These are phyloP conservation scores for Bombus impatiens DNA, from an alignment of 1,140 invertebrate genomes.

Conservation along the genomic window DNA sequence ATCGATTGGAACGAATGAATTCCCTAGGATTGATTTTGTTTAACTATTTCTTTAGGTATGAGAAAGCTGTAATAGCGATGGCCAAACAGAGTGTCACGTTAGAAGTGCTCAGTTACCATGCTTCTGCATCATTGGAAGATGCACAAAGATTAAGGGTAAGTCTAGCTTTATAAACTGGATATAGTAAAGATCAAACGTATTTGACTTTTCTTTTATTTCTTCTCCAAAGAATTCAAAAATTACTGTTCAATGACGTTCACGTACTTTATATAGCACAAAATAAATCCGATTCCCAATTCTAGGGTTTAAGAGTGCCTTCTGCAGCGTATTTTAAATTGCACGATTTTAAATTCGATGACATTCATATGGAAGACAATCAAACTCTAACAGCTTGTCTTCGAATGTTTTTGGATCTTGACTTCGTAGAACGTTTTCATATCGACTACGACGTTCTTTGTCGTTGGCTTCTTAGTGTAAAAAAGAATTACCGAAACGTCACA, in stretches of 20 bases:
- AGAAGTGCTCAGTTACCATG: conserved; percentile 98
- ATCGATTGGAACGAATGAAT: not conserved
- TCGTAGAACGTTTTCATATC: conserved; percentile 95
- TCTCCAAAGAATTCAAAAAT: not conserved
- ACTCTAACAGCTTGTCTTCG: conserved; percentile 93
- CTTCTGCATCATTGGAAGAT: conserved; percentile 94
- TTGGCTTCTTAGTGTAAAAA: conserved; percentile 97
- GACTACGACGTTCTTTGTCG: conserved; percentile 94
- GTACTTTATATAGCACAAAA: not conserved
- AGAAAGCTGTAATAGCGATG: conserved; percentile 95
- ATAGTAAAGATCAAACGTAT: not conserved
- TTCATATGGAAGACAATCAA: conserved; percentile 92
- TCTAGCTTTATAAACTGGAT: conserved; percentile 33
- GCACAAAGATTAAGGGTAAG: conserved; percentile 91
- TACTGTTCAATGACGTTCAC: not conserved
- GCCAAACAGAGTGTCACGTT: conserved; percentile 97
- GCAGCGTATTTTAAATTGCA: conserved; percentile 91
- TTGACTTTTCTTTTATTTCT: not conserved
- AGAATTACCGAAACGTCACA: conserved; percentile 97
- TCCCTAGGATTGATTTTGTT: not conserved
- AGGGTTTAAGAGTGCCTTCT: conserved; percentile 90
- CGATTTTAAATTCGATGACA: conserved; percentile 94
- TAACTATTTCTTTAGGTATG: conserved; percentile 85
- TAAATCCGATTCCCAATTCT: conserved; percentile 45
- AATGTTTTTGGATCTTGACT: conserved; percentile 95